These are phyloP conservation scores for Sinopyrophorus schimmeli DNA, from an alignment of 2,888 invertebrate genomes.

Conservation along the genomic window DNA sequence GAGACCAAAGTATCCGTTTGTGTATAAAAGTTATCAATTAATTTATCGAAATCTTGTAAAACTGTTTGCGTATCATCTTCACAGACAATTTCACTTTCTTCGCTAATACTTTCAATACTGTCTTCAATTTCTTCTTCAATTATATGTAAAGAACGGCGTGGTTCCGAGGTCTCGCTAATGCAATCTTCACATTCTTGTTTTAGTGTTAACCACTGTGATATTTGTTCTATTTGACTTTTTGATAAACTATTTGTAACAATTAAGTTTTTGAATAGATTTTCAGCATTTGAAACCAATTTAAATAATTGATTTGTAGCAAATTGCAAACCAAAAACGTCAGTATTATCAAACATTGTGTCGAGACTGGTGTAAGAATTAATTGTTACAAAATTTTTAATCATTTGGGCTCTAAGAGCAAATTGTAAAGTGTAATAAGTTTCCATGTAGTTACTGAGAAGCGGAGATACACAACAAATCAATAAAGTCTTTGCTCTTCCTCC, in stretches of 20 bases:
- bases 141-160: constrained; percentile 58
- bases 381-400: constrained; percentile 71
- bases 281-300: constrained; percentile 81
- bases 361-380: constrained; percentile 64
- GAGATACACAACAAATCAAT: constrained; percentile 73
- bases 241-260: constrained; percentile 70
- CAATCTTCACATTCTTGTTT: constrained; percentile 89
- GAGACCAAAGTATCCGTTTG: constrained; percentile 71
- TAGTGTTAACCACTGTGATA: constrained; percentile 80
- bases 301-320: constrained; percentile 84
- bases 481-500: constrained; percentile 76
- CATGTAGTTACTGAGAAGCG: constrained; percentile 67
- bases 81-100: constrained; percentile 53
- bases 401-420: constrained; percentile 67
- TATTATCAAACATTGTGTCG: constrained; percentile 46
- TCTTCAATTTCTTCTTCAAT: constrained; percentile 59
- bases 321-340: constrained; percentile 70
- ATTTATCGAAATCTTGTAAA: constrained; percentile 70
- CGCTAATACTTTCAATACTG: constrained; percentile 50
- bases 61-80: constrained; percentile 67
- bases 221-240: constrained; percentile 74
- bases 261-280: constrained; percentile 78
- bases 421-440: constrained; percentile 72
- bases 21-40: constrained; percentile 71
- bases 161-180: constrained; percentile 62